These are phyloP conservation scores for Muscidifurax raptorellus DNA, from an alignment of 1,140 invertebrate genomes.

Conservation along the genomic window DNA sequence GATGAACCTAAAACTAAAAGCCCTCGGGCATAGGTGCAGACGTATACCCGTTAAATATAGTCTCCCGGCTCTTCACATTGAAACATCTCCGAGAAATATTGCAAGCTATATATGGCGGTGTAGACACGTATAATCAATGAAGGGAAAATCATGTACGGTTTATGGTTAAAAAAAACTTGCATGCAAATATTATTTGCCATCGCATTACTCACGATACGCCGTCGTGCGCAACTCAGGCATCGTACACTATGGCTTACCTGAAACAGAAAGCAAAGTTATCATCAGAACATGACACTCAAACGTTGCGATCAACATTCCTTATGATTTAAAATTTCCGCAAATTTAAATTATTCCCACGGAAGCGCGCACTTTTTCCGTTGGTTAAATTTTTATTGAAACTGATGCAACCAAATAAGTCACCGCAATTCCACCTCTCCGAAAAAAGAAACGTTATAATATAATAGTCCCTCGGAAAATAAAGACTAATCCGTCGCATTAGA, in stretches of 20 bases:
- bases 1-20: not conserved
- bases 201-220: not conserved
- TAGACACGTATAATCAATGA: too few relatives aligned
- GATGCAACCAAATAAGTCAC: not conserved
- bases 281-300: not conserved
- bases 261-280: not conserved
- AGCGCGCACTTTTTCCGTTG: not conserved
- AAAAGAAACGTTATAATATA: too few relatives aligned
- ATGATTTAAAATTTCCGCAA: too few relatives aligned
- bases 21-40: not conserved
- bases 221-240: not conserved
- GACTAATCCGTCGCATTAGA: not conserved
- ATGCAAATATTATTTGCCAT: not conserved
- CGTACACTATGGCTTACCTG: slow-evolving; percentile 5
- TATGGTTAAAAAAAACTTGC: too few relatives aligned
- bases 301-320: not conserved
- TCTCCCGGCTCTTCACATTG: not conserved
- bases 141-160: too few relatives aligned
- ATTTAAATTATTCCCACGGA: too few relatives aligned
- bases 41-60: not conserved
- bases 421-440: too few relatives aligned
- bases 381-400: not conserved
- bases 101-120: too few relatives aligned
- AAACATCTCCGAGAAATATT: not conserved
- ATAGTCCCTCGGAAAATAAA: not conserved